These are phyloP conservation scores for Microplitis demolitor DNA, from an alignment of 1,140 invertebrate genomes.

Conservation along the genomic window DNA sequence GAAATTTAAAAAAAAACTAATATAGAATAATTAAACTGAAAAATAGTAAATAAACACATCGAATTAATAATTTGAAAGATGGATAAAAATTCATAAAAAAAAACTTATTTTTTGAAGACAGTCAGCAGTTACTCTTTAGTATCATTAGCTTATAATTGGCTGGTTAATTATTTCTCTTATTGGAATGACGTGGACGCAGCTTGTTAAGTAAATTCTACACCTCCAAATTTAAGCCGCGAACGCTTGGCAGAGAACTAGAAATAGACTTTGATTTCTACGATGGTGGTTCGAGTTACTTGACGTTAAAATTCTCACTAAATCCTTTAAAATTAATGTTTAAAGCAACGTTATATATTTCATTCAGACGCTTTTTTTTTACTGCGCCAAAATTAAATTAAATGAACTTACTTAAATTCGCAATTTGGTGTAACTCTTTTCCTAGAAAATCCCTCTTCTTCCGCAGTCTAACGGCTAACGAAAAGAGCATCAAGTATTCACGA, in stretches of 20 bases:
- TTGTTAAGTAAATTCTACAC: conserved; percentile 3
- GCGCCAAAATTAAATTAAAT: conserved; percentile 11
- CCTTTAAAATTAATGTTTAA: conserved; percentile 21
- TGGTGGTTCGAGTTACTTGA: conserved; percentile 2
- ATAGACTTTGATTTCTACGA: conserved; percentile 20
- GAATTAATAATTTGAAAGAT: too few species aligned
- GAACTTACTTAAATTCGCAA: conserved; percentile 5
- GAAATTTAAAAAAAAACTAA: too few species aligned
- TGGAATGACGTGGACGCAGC: not conserved
- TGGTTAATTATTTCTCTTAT: not conserved
- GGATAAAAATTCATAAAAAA: too few species aligned
- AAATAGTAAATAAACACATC: too few species aligned
- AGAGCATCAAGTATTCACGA: conserved; percentile 22
- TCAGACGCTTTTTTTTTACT: not conserved
- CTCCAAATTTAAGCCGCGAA: not conserved
- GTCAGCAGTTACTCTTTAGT: not conserved
- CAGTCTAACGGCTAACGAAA: conserved; percentile 39
- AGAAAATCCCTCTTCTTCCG: conserved; percentile 41
- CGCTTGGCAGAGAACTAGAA: not conserved
- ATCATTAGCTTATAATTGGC: not conserved
- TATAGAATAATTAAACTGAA: too few species aligned
- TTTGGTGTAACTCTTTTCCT: conserved; percentile 18
- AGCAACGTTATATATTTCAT: conserved; percentile 7
- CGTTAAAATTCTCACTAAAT: conserved; percentile 10
- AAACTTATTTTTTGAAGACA: too few species aligned